Conservation (phyloP, 2,113 vertebrate species). For the Ptilonorhynchus violaceus region DNA sequence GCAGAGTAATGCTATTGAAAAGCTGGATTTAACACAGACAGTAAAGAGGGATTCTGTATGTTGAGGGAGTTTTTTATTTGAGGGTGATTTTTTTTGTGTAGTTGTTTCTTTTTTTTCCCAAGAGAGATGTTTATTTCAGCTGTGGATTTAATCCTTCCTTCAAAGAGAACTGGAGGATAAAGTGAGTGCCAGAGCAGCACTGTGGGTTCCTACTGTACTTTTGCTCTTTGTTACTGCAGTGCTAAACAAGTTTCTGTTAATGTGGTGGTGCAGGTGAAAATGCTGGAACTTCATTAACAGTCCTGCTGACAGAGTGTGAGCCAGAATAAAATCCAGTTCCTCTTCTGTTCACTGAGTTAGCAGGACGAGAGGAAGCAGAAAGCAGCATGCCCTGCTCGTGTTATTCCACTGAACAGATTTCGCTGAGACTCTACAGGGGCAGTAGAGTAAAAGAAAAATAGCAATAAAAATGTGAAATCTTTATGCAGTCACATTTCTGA, state of each 20-base stretch:
- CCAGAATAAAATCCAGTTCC: conserved; percentile 1
- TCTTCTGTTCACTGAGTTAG: not conserved
- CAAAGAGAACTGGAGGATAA: not conserved
- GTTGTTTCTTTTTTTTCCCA: not conserved
- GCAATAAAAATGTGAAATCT: conserved; percentile 22
- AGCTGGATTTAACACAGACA: not conserved
- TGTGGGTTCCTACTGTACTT: not conserved
- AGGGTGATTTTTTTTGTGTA: not conserved
- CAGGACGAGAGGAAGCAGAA: not conserved
- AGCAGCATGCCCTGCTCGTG: not conserved
- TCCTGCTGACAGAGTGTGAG: conserved; percentile 18
- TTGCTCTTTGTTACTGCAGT: not conserved
- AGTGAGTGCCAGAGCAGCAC: not conserved
- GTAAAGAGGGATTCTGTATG: not conserved
- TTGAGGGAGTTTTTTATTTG: not conserved
- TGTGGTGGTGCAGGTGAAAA: conserved; percentile 42
- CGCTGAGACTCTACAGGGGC: not conserved
- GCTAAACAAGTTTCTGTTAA: not conserved
- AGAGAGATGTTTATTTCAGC: not conserved
- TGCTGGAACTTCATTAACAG: conserved; percentile 12
- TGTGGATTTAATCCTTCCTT: conserved; percentile 40
- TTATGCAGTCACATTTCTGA: not conserved
- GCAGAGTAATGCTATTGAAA: not conserved
- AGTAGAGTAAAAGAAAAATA: not conserved
- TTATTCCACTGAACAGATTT: not conserved